Evolutionary conservation across 2,113 vertebrate species (phyloP).

Genomic region (Phalacrocorax aristotelis): DNA sequence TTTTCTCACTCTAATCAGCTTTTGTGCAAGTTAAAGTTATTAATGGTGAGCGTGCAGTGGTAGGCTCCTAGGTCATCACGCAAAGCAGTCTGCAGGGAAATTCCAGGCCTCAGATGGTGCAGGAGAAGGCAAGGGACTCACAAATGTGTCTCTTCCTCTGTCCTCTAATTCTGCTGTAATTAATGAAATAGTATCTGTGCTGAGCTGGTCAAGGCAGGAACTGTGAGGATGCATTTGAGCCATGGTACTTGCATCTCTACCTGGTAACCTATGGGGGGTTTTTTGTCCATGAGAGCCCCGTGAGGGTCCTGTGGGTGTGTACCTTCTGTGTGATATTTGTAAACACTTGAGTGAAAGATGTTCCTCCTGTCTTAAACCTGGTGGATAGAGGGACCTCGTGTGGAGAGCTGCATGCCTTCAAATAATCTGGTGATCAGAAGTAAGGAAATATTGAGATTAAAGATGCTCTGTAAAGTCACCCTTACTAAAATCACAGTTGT

Average conservation of each 20-base stretch:
- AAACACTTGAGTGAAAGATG: neutral
- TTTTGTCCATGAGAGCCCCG: neutral
- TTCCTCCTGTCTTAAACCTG: neutral
- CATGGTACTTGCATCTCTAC: neutral
- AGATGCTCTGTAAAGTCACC: neutral
- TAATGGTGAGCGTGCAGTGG: rapidly evolving
- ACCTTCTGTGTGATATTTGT: neutral
- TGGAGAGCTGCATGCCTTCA: neutral
- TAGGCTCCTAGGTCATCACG: neutral
- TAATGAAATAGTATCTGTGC: neutral
- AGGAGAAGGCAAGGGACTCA: neutral
- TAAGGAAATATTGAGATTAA: neutral
- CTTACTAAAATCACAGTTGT: neutral
- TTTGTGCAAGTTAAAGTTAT: neutral
- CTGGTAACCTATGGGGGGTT: rapidly evolving
- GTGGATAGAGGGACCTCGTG: neutral
- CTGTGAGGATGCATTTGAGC: neutral
- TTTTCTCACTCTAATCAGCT: neutral
- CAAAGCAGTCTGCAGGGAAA: neutral
- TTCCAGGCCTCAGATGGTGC: neutral
- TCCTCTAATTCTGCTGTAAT: neutral
- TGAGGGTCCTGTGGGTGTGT: neutral
- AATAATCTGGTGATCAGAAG: neutral
- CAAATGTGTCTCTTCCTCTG: neutral
- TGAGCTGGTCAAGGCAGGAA: neutral